Base-by-base conservation (phyloP, 2,113 vertebrate genomes). In the Tetraodon nigroviridis region DNA sequence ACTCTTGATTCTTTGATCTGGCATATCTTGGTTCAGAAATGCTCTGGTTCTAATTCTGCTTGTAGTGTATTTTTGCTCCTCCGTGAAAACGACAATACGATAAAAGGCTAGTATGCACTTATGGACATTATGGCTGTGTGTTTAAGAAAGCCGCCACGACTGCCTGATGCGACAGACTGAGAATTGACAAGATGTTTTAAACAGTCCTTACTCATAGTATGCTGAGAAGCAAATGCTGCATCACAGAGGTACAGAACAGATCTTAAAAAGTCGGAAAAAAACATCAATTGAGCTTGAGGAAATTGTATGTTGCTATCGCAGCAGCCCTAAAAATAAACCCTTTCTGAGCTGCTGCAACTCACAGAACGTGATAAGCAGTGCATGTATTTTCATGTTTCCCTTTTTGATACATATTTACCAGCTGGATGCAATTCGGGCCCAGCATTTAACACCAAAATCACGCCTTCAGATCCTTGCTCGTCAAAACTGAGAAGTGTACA, bases 401-500 rank as follows among this genome's bases (percentile, higher is more conserved):
- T 17, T 51, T 64, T 64, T 83, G 76, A 79, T 67, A 24, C 68
- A 68, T 68, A 75, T 47, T 59, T 64, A 65, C 73, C 74, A 69
- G 69, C 70, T 51, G 50, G 61, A 42, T 52, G 48, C 20, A 67
- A 12, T 37, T 37, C 11, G 12, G 32, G 32, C 32, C 32, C 32
- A 27, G 24, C 24, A 44, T 12, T 37, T 37, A 37, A 37, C 15
- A 16, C 40, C 40, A 57, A 58, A 78, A 71, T 74, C 77, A 77
- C 58, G 68, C 69, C 61, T 44, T 49, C 51, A 20, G 76, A 55
- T 64, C 59, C 27, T 66, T 76, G 64, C 72, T 83, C 72, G 73
- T 78, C 78, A 83, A 61, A 79, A 76, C 52, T 44, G 71, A 76
- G 67, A 68, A 51, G 53, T 71, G 61, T 51, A 63, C 69, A 75